Evolutionary conservation across 2,888 invertebrate species (phyloP).

Genomic region (Hypomecis atomaria): DNA sequence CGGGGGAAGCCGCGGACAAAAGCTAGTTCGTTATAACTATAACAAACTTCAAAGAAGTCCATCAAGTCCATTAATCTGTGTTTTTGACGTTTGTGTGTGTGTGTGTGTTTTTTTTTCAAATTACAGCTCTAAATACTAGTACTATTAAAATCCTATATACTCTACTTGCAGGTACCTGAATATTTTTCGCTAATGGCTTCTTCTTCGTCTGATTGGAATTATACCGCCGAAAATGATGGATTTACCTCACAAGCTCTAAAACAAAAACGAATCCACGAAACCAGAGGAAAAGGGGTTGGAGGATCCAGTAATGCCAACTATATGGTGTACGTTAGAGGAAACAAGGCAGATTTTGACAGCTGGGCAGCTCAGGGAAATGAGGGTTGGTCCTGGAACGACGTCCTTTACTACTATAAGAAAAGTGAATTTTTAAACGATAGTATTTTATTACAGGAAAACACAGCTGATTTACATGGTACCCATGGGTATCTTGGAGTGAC

Average conservation of each 20-base stretch:
- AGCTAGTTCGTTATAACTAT: too few species aligned
- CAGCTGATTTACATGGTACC: slow-evolving; percentile 34
- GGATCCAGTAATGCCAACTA: slow-evolving; percentile 87
- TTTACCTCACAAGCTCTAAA: slow-evolving; percentile 47
- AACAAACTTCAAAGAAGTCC: too few species aligned
- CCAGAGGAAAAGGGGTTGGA: slow-evolving; percentile 86
- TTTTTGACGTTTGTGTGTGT: too few species aligned
- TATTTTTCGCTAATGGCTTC: slow-evolving; percentile 42
- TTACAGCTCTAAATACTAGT: too few species aligned
- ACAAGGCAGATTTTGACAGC: slow-evolving; percentile 84
- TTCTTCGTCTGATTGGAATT: slow-evolving; percentile 49
- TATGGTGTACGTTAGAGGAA: slow-evolving; percentile 87
- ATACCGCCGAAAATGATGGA: slow-evolving; percentile 45
- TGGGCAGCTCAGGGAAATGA: slow-evolving; percentile 82
- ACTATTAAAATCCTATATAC: too few species aligned
- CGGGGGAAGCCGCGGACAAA: too few species aligned
- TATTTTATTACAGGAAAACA: slow-evolving; percentile 18
- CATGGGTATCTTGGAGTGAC: slow-evolving; percentile 42
- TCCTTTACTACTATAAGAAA: slow-evolving; percentile 53
- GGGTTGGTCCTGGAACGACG: slow-evolving; percentile 55
- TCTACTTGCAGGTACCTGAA: slow-evolving; percentile 51
- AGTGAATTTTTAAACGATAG: slow-evolving; percentile 40
- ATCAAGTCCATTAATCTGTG: too few species aligned
- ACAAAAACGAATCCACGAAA: slow-evolving; percentile 58
- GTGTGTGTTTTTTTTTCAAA: too few species aligned